Base-by-base conservation (phyloP, 2,888 invertebrate species). In the Electrophaes corylata region DNA sequence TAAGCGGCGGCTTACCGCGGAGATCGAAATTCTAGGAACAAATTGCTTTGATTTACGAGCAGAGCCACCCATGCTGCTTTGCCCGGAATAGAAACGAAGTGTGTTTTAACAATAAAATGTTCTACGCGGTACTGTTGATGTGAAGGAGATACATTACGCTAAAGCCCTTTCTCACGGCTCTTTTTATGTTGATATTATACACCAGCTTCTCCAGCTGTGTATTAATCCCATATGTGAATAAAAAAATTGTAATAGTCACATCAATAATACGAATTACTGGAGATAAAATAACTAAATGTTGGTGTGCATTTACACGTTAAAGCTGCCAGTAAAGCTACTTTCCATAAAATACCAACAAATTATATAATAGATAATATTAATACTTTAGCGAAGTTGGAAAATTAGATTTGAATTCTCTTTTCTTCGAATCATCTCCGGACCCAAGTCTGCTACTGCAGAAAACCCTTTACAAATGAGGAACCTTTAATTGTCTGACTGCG, bases 21-120 rank as follows among this genome's bases (percentile, higher is more conserved):
- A 57, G 65, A 66, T 67, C 66, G 50, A 62, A 57, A 60, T 64
- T 85, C 84, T 79, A 75, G 81, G 86, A 88, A 85, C 85, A 84
- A 84, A 87, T 87, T 84, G 82, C 81, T 78, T 79, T 87, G 84
- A 85, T 84, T 85, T 84, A 85, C 76, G 76, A 71, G 66, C 67
- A 55, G 70, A 70, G 79, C 88, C 88, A 88, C 88, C 88, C 88
- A 88, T 80, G 81, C 81, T 72, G 87, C 69, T 60, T 79, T 55
- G 53, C 64, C 69, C 66, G 71, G 83, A 86, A 88, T 88, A 88
- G 87, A 84, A 76, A 66, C 69, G 67, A 73, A 65, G 71, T 70
- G 69, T 63, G 62, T 64, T 66, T 60, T 48, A 61, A 56, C 58
- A 51, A 59, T 60, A 50, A 50, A 57, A 40, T 41, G 40, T 29